Conservation (phyloP, 2,888 invertebrate genomes). For the Ommatoiulus sabulosus region DNA sequence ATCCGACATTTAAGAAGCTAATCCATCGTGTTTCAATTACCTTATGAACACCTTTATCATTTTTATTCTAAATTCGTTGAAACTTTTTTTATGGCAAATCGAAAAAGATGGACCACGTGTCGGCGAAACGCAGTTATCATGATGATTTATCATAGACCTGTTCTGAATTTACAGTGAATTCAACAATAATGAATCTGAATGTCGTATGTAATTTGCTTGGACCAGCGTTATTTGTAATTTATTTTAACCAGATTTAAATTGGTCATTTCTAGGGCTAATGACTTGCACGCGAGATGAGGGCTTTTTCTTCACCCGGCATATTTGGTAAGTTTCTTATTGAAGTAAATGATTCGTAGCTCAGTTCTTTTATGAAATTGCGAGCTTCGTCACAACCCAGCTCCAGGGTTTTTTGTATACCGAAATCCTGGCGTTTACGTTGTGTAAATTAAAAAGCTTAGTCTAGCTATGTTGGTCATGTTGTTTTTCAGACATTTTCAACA, state of each 20-base stretch:
- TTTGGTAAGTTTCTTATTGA: background rate
- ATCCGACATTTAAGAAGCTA: background rate
- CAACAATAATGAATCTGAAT: background rate
- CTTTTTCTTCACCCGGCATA: too few species aligned
- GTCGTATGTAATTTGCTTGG: background rate
- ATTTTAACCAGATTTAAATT: background rate
- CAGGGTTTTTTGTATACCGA: background rate
- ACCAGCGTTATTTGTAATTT: background rate
- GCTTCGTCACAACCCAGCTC: background rate
- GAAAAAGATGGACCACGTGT: background rate
- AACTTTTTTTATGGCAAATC: background rate
- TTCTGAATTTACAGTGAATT: slow-evolving; percentile 24
- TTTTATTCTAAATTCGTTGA: background rate
- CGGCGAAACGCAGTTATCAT: background rate
- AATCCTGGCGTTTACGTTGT: slow-evolving; percentile 5
- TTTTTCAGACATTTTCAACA: background rate
- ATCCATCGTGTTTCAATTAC: too few species aligned
- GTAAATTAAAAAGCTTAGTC: background rate
- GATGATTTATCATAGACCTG: slow-evolving; percentile 9
- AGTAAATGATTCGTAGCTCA: too few species aligned
- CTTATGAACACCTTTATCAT: background rate
- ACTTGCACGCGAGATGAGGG: too few species aligned
- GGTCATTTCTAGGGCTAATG: background rate
- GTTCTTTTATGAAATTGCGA: too few species aligned
- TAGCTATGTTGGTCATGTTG: background rate